Conservation (phyloP, 2,113 vertebrate genomes). For the Aythya baeri region DNA sequence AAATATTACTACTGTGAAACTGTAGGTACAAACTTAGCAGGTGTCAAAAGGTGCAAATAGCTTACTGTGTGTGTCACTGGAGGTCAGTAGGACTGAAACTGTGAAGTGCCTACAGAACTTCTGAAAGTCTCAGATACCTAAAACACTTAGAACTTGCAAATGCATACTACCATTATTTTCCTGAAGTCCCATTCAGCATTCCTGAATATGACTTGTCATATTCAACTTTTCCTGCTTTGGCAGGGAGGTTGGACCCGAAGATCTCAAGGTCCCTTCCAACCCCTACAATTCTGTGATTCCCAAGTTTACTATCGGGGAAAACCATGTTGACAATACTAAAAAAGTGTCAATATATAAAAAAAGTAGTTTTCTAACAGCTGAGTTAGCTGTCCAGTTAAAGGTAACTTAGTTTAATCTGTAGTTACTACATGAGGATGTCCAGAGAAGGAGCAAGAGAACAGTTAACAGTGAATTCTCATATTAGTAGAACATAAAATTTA, state of each 20-base stretch:
- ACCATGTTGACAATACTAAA: background rate
- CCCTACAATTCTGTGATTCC: background rate
- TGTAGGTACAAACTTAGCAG: background rate
- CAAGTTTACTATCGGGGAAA: background rate
- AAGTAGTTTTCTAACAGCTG: background rate
- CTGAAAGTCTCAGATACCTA: background rate
- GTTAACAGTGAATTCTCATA: background rate
- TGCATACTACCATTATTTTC: background rate
- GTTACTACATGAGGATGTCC: background rate
- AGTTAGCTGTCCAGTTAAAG: background rate
- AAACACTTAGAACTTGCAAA: background rate
- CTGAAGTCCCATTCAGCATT: background rate
- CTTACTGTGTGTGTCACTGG: background rate
- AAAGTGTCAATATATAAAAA: background rate
- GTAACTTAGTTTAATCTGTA: background rate
- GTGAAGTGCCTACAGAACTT: background rate
- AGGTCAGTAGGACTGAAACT: background rate
- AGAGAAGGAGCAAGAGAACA: background rate
- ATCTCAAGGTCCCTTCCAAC: too few species aligned
- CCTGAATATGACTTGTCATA: background rate
- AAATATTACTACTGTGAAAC: background rate
- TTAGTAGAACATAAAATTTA: background rate
- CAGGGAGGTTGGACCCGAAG: too few species aligned
- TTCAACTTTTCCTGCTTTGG: too few species aligned
- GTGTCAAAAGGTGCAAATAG: background rate